Conservation (phyloP, 2,797 vertebrate genomes). For the Okamejei kenojei region DNA sequence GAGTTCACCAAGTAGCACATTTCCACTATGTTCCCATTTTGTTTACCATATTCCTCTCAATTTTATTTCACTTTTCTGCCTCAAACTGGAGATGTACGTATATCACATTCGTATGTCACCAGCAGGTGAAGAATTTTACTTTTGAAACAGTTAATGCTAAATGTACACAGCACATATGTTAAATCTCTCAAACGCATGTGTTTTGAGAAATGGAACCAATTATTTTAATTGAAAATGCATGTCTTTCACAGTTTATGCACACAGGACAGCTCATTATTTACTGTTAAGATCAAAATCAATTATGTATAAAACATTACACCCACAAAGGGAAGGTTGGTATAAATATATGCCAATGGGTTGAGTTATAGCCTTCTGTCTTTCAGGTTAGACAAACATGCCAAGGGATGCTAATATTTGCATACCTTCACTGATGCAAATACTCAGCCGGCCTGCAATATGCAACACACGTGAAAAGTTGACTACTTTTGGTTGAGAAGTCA, state of each 20-base stretch:
- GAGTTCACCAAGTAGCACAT: background rate
- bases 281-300: slow-evolving; percentile 51
- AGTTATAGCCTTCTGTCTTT: slow-evolving; percentile 30
- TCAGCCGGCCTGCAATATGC: background rate
- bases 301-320: slow-evolving; percentile 45
- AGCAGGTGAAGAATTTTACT: slow-evolving; percentile 18
- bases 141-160: background rate
- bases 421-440: background rate
- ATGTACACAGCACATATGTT: slow-evolving; percentile 4
- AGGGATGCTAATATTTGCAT: slow-evolving; percentile 26
- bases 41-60: background rate
- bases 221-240: slow-evolving; percentile 51
- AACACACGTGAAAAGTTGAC: slow-evolving; percentile 4
- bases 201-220: slow-evolving; percentile 45
- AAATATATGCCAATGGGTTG: slow-evolving; percentile 17
- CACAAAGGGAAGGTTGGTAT: slow-evolving; percentile 26
- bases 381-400: slow-evolving; percentile 29
- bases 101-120: background rate
- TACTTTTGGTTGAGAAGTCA: background rate
- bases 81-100: background rate
- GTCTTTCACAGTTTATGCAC: slow-evolving; percentile 45
- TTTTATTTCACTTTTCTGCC: background rate
- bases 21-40: background rate
- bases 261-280: slow-evolving; percentile 48
- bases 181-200: slow-evolving; percentile 35